Evolutionary conservation across 2,888 invertebrate genomes (phyloP).

Genomic region (Apocheima hispidaria): DNA sequence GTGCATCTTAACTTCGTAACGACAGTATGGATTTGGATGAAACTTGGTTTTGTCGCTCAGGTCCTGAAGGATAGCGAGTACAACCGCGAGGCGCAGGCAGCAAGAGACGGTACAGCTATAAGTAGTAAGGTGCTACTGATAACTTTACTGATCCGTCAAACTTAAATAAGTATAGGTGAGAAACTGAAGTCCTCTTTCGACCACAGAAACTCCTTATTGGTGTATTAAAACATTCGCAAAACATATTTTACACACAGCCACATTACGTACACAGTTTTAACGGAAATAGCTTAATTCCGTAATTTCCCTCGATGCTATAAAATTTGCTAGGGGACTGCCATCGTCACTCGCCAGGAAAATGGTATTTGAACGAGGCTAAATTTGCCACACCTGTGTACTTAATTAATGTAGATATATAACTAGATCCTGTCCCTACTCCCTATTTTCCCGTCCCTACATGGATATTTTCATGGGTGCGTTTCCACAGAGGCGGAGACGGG

Average conservation of each 20-base stretch:
- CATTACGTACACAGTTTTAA: constrained; percentile 5
- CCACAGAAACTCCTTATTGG: neutral
- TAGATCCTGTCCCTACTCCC: neutral
- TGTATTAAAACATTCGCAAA: constrained; percentile 2
- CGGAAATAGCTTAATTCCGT: constrained; percentile 10
- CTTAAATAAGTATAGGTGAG: neutral
- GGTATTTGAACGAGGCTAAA: constrained; percentile 37
- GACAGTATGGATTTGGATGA: no score
- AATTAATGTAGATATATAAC: constrained; percentile 1
- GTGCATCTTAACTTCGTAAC: no score
- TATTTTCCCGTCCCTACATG: neutral
- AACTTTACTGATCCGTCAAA: no score
- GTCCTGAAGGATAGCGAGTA: no score
- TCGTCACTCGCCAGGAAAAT: constrained; percentile 19
- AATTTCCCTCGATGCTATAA: constrained; percentile 20
- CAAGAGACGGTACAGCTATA: no score
- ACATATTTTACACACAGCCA: constrained; percentile 2
- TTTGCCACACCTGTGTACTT: constrained; percentile 10
- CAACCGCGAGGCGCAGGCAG: no score
- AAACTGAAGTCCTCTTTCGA: neutral
- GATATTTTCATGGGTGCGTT: no score
- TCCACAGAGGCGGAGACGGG: no score
- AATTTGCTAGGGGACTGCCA: constrained; percentile 5
- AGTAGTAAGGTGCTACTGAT: no score
- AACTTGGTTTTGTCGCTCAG: no score